A percentile compares a stretch with the other conserved stretches of the same genome.
Evolutionary conservation across 1,140 invertebrate genomes (phyloP).

Genomic region (Drosophila lini): DNA sequence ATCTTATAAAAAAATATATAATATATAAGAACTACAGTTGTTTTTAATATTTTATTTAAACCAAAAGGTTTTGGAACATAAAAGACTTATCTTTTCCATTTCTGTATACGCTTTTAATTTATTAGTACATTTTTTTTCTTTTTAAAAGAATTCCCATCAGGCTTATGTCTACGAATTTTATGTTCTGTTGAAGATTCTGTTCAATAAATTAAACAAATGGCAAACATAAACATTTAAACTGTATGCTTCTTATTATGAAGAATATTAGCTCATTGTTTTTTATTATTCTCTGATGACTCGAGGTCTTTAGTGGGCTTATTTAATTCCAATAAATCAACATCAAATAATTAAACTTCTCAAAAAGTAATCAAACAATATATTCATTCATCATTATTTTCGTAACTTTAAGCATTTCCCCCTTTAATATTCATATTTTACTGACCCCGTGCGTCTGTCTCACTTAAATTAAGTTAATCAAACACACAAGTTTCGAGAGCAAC

Average conservation of each 20-base stretch:
- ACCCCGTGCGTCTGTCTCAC: background rate
- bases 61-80: background rate
- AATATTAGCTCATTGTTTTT: constrained; percentile 4
- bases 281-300: background rate
- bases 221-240: constrained; percentile 3
- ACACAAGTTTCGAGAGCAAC: constrained; percentile 20
- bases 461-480: constrained; percentile 40
- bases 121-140: too few relatives aligned
- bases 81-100: background rate
- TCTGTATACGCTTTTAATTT: background rate
- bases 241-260: background rate
- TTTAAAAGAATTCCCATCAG: constrained; percentile 1
- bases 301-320: background rate
- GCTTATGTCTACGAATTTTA: background rate
- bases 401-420: background rate
- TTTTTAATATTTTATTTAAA: background rate
- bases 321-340: background rate
- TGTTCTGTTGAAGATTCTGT: constrained; percentile 9
- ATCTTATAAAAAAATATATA: background rate
- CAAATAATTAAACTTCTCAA: background rate
- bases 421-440: background rate
- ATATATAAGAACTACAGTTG: background rate
- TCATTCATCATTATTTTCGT: background rate
- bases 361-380: constrained; percentile 1
- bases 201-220: constrained; percentile 4